A percentile compares a stretch with the other conserved stretches of the same genome.
phyloP scores from a whole-genome alignment of 2,888 invertebrate genomes.

The Dryobotodes eremita region DNA sequence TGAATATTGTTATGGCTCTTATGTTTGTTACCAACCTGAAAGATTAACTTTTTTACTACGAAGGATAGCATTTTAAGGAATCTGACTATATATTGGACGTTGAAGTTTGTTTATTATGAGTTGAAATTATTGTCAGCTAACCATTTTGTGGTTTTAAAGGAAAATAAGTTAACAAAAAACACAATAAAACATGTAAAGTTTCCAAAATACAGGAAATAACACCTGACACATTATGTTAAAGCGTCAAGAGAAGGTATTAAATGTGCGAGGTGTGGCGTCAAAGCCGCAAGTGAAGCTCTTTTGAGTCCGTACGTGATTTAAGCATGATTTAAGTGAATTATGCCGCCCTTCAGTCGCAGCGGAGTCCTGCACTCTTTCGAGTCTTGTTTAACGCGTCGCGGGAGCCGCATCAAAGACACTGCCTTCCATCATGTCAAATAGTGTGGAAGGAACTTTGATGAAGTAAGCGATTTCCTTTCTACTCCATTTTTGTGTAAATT shows the following conservation, averaged over 20 bases:
- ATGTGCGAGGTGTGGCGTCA: slow-evolving; percentile 66
- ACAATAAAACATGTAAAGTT: background rate
- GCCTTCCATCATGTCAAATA: slow-evolving; percentile 73
- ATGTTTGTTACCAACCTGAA: background rate
- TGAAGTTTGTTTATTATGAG: background rate
- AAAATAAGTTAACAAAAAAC: background rate
- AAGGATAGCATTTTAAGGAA: background rate
- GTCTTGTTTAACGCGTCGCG: slow-evolving; percentile 86
- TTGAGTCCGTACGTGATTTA: slow-evolving; percentile 80
- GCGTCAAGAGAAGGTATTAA: slow-evolving; percentile 68
- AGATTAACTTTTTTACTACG: slow-evolving; percentile 3
- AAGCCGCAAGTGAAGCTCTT: slow-evolving; percentile 75
- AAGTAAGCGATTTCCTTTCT: slow-evolving; percentile 39
- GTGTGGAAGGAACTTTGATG: slow-evolving; percentile 74
- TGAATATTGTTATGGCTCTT: slow-evolving; percentile 45
- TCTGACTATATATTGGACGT: background rate
- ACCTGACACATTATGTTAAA: slow-evolving; percentile 30
- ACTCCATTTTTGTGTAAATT: slow-evolving; percentile 16
- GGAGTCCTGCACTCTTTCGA: slow-evolving; percentile 74
- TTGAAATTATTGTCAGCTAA: background rate
- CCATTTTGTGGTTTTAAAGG: background rate
- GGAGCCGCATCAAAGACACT: slow-evolving; percentile 84
- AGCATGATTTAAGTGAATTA: slow-evolving; percentile 88
- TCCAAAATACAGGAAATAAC: slow-evolving; percentile 6
- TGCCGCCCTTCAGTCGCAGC: slow-evolving; percentile 76